Base-by-base conservation (phyloP, 2,888 invertebrate genomes). In the Netelia melanura region DNA sequence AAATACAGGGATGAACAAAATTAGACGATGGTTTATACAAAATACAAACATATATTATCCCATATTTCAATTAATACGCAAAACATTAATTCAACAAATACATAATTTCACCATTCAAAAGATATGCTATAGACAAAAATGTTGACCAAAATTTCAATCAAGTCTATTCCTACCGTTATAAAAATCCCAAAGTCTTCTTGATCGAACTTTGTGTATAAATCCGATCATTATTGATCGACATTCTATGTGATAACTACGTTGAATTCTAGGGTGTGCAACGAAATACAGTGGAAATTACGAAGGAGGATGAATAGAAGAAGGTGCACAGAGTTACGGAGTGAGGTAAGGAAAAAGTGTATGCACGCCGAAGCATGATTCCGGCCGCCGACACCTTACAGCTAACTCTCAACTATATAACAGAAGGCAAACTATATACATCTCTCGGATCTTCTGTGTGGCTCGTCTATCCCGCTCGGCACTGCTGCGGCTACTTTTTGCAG, bases 321-420 rank as follows among this genome's bases (percentile, higher is more conserved):
- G 43, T 52, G 62, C 23, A 61, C 52, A 58, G 62, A 72, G 68
- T 23, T 72, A 70, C 70, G 75, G 75, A 83, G 87, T 83, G 84
- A 86, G 83, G 86, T 80, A 86, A 30, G 86, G 87, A 89, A 90
- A 90, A 90, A 89, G 86, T 85, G 87, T 87, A 89, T 89, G 91
- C 90, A 91, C 89, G 86, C 91, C 91, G 89, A 83, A 91, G 90
- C 91, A 87, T 91, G 91, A 91, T 90, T 91, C 91, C 91, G 90
- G 90, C 86, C 79, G 74, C 84, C 83, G 75, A 84, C 86, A 86
- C 84, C 81, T 85, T 58, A 74, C 85, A 62, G 61, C 44, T 58
- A 21, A 81, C 85, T 79, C 80, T 77, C 81, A 76, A 81, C 74
- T 83, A 52, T 48, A 68, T 5, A 68, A 11, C n/a, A 25, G 52